A percentile compares a stretch with the other conserved stretches of the same genome.
Conservation (phyloP, 2,888 invertebrate species). For the Xanthia icteritia region DNA sequence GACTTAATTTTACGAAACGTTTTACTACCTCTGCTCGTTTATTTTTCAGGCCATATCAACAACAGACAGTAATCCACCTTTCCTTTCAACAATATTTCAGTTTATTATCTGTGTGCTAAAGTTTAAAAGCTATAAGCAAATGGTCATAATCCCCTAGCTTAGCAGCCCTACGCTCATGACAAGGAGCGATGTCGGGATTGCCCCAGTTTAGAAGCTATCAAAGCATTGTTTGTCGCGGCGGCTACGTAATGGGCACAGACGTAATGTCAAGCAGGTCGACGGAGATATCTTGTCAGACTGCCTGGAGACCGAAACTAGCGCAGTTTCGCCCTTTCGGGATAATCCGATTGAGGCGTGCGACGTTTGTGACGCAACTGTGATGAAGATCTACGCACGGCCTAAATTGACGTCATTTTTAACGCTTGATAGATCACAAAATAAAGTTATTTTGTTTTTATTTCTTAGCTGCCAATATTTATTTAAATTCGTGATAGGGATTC, state of each 20-base stretch:
- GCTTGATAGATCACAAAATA: slow-evolving; percentile 16
- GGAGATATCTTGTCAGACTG: slow-evolving; percentile 74
- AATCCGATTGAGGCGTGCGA: slow-evolving; percentile 59
- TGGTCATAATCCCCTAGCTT: slow-evolving; percentile 57
- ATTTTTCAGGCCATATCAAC: neutral
- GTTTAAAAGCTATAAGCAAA: slow-evolving; percentile 55
- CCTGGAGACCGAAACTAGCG: slow-evolving; percentile 73
- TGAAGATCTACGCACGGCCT: slow-evolving; percentile 39
- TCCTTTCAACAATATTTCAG: slow-evolving; percentile 14
- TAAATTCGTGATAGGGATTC: slow-evolving; percentile 16
- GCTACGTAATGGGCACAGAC: slow-evolving; percentile 75
- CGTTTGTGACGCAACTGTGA: slow-evolving; percentile 49
- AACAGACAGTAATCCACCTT: slow-evolving; percentile 4
- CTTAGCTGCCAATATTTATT: slow-evolving; percentile 31
- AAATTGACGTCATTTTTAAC: slow-evolving; percentile 44
- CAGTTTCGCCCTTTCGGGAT: slow-evolving; percentile 63
- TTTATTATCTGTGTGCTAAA: slow-evolving; percentile 37
- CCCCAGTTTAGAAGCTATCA: slow-evolving; percentile 84
- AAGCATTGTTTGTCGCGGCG: slow-evolving; percentile 85
- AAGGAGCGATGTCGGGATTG: slow-evolving; percentile 85
- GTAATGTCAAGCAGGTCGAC: slow-evolving; percentile 73
- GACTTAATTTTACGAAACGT: neutral
- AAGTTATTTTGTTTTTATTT: slow-evolving; percentile 30
- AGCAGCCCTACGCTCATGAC: slow-evolving; percentile 77
- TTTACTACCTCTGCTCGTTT: neutral